phyloP scores from a whole-genome alignment of 2,113 vertebrate genomes.

The Salvator merianae region DNA sequence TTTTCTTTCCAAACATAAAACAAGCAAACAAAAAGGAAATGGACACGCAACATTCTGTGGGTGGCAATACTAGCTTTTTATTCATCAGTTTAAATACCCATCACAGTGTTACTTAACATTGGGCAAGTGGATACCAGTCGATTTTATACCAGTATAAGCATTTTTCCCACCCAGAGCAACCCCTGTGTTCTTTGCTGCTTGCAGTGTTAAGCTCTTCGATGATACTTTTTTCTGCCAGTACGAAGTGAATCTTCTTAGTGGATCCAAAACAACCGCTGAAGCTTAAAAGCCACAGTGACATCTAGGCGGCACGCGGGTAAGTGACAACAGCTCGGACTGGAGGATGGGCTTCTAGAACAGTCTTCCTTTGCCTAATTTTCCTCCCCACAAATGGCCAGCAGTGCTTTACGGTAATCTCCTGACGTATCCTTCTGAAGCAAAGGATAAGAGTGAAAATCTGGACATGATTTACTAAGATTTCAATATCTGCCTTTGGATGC shows the following conservation, averaged over 20 bases:
- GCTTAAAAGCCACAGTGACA: constrained; percentile 55
- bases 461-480: neutral
- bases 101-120: constrained; percentile 26
- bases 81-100: constrained; percentile 47
- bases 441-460: constrained; percentile 20
- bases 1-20: neutral
- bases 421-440: constrained; percentile 90
- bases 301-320: constrained; percentile 51
- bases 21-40: neutral
- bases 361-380: constrained; percentile 79
- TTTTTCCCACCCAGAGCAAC: constrained; percentile 24
- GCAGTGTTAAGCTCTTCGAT: constrained; percentile 36
- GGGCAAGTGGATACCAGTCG: constrained; percentile 33
- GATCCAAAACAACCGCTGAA: constrained; percentile 31
- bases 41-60: neutral
- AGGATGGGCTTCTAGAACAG: neutral
- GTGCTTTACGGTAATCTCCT: constrained; percentile 91
- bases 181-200: constrained; percentile 17
- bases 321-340: constrained; percentile 40
- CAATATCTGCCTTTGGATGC: neutral
- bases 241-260: constrained; percentile 41
- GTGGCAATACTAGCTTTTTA: constrained; percentile 63
- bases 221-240: constrained; percentile 27
- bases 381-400: constrained; percentile 89
- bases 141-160: constrained; percentile 32